Base-by-base conservation (phyloP, 35 echinoderm and acorn worm species). In the Patiria miniata region DNA sequence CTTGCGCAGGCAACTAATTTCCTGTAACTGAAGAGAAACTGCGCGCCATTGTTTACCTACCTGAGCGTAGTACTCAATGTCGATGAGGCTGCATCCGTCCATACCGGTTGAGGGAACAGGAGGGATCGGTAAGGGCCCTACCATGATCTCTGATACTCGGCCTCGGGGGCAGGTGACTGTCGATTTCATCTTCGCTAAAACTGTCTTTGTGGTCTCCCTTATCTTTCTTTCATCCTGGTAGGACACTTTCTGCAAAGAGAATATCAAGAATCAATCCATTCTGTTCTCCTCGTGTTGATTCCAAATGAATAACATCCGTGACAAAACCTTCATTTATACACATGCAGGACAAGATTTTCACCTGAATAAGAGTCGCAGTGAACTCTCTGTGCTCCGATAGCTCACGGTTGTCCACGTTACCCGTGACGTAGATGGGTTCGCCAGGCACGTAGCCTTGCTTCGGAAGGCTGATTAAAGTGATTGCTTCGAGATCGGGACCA, bases 61-160 rank as follows among this genome's bases (percentile, higher is more conserved):
- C 91, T 97, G 90, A 17, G 93, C 78, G 53, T 86, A 93, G 76
- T 97, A 97, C 33, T 90, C 73, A 28, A 92, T 93, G 51, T 92
- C 82, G 34, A 97, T 97, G 40, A 97, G 90, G 47, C 77, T 90
- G 53, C 91, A 90, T 7, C 95, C 95, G 1, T 90, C 82, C 10
- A 97, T 60, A 34, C 82, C 91, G 22, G 87, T 83, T 1, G 95
- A 87, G 51, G 95, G 95, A 37, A 93, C 83, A 23, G 95, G 88
- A 29, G 95, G 95, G 39, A 97, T 90, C 7, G 26, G 65, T 34
- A 73, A 30, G 10, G 65, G 65, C 10, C 65, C 65, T 10, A 73
- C 34, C 26, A 12, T 73, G 65, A 28, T 26, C 10, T 73, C 65
- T 73, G 65, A 32, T 34, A 73, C 65, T 1, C 65, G 26, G 9